A percentile compares a stretch with the other conserved stretches of the same genome.
phyloP scores from a whole-genome alignment of 37 sponge, comb jelly and placozoan genomes.

The Chondrosia reniformis region DNA sequence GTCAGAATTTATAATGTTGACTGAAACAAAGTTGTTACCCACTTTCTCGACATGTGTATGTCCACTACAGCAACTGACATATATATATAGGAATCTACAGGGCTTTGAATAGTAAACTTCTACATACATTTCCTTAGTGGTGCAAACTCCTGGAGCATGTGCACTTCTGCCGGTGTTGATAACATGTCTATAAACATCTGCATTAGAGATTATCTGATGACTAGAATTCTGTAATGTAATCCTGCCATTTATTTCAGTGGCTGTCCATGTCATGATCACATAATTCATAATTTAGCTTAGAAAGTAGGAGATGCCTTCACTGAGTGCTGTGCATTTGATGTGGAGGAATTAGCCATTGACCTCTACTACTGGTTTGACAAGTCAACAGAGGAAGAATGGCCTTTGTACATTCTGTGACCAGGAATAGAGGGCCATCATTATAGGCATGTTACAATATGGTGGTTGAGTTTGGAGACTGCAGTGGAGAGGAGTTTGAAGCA shows the following conservation, averaged over 20 bases:
- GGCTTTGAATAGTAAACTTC: too few relatives aligned
- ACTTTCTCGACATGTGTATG: too few relatives aligned
- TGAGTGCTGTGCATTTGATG: neutral
- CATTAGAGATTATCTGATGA: neutral
- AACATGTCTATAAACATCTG: neutral
- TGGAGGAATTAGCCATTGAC: neutral
- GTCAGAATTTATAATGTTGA: too few relatives aligned
- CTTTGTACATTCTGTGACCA: too few relatives aligned
- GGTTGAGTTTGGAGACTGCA: neutral
- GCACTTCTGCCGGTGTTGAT: neutral
- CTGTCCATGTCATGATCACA: neutral
- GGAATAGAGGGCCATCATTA: too few relatives aligned
- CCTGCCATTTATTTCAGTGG: neutral
- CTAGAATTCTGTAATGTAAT: neutral
- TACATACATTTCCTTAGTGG: too few relatives aligned
- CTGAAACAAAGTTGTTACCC: too few relatives aligned
- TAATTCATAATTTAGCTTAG: neutral
- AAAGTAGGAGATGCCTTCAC: neutral
- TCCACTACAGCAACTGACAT: too few relatives aligned
- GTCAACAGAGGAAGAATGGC: neutral
- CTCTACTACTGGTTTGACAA: neutral
- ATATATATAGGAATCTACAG: too few relatives aligned
- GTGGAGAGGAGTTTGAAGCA: neutral
- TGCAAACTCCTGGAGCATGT: neutral
- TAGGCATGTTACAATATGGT: neutral